phyloP scores from a whole-genome alignment of 2,113 vertebrate genomes.

The Proterorhinus semilunaris region DNA sequence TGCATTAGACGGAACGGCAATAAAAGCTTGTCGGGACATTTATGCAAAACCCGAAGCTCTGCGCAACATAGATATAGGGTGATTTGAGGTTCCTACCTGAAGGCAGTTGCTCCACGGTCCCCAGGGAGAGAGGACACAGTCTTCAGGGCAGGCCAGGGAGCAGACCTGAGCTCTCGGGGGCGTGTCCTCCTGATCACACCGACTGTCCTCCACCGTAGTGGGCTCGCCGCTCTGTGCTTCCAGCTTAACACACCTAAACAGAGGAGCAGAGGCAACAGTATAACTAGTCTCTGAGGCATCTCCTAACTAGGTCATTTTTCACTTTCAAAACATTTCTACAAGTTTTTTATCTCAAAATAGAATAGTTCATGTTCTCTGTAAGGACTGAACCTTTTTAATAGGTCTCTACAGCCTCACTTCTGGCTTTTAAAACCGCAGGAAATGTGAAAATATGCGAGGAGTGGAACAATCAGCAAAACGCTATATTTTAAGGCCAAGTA shows the following conservation, averaged over 20 bases:
- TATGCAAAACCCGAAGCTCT: too few species aligned
- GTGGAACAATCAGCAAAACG: not conserved
- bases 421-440: not conserved
- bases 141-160: constrained; percentile 83
- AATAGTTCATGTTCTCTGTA: not conserved
- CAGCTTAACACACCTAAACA: constrained; percentile 82
- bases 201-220: constrained; percentile 69
- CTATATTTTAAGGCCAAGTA: not conserved
- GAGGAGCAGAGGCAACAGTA: constrained; percentile 31
- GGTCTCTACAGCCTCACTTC: not conserved
- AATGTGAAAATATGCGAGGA: not conserved
- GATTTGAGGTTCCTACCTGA: constrained; percentile 72
- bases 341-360: constrained; percentile 18
- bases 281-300: constrained; percentile 36
- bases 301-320: constrained; percentile 17
- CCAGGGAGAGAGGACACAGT: constrained; percentile 90
- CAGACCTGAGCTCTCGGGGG: constrained; percentile 82
- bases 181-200: constrained; percentile 82
- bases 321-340: constrained; percentile 22
- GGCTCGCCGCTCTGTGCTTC: constrained; percentile 56
- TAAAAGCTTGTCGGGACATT: too few species aligned
- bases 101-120: constrained; percentile 88
- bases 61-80: too few species aligned
- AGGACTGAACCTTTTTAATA: constrained; percentile 1
- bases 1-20: too few species aligned